Evolutionary conservation across 2,888 invertebrate species (phyloP), one percentile per base, ranked within the genome.

Genomic region (Tridacna crocea): DNA sequence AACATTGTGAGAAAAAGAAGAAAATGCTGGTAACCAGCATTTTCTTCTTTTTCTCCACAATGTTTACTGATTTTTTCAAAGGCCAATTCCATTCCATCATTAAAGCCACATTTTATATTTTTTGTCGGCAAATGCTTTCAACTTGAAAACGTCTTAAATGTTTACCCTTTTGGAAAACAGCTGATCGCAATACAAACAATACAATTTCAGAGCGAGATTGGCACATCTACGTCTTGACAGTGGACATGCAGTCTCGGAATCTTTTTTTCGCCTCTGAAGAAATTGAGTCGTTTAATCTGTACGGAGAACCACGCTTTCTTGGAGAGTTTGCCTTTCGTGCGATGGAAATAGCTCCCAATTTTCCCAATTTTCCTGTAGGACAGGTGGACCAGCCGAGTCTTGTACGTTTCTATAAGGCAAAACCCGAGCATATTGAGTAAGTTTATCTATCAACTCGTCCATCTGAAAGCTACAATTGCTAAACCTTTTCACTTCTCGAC

Each of bases 151-250:
- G n/a, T 36, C 3, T 36, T 36, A 36, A 36, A 36, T 8, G 36
- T 36, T 8, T 36, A 36, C 36, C 2, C 3, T 36, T 36, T 36
- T 36, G 8, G 36, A 4, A 36, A 36, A 36, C 36, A 36, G 36
- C 36, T 36, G 36, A 36, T 4, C 36, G 3, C 36, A 36, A 36
- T 36, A 36, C 8, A 2, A 8, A 4, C 8, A 36, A 36, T 36
- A 8, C 8, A 36, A n/a, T 72, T 81, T 27, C 65, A 84, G 84
- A 84, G 24, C 61, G 27, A 26, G 81, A 82, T 27, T 60, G 81
- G 46, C 81, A 72, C 48, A 75, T 84, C 26, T 84, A 84, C 27
- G 80, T 84, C 10, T 70, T 65, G 0, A 70, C 73, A 13, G 26
- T 76, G 8, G 48, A 27, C 17, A 22, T 72, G 17, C 17, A 36